These are phyloP conservation scores for Pteropus rufus DNA, from an alignment of 2,797 vertebrate genomes.

Conservation along the genomic window DNA sequence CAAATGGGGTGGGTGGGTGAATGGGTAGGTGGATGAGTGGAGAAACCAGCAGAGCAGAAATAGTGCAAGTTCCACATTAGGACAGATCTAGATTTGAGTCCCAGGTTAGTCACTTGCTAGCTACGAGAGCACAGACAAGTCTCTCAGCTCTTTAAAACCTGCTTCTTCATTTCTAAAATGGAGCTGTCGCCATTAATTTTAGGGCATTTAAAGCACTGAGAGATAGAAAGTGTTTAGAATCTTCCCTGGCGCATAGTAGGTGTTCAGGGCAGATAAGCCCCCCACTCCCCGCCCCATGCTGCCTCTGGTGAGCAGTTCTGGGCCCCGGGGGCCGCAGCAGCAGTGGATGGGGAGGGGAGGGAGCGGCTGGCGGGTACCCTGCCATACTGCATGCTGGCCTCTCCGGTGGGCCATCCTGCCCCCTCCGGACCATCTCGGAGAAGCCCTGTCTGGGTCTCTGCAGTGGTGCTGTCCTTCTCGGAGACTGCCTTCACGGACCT, in stretches of 20 bases:
- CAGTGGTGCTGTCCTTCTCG: neutral
- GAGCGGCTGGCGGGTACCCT: constrained; percentile 79
- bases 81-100: neutral
- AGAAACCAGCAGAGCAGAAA: neutral
- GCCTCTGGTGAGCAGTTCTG: neutral
- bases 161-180: neutral
- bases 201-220: neutral
- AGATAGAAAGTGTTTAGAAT: neutral
- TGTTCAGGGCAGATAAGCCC: neutral
- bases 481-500: neutral
- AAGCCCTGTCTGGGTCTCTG: neutral
- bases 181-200: neutral
- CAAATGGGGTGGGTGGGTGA: neutral
- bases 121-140: neutral
- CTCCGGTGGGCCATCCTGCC: constrained; percentile 77
- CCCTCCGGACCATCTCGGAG: neutral
- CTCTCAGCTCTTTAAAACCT: neutral
- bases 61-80: neutral
- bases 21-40: neutral
- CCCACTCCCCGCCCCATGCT: neutral
- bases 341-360: neutral
- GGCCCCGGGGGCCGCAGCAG: neutral
- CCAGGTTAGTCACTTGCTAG: neutral
- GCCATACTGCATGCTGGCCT: constrained; percentile 84
- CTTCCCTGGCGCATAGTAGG: neutral